Evolutionary conservation across 92 coral and sea anemone species (phyloP).

Genomic region (Meandrina meandrites): DNA sequence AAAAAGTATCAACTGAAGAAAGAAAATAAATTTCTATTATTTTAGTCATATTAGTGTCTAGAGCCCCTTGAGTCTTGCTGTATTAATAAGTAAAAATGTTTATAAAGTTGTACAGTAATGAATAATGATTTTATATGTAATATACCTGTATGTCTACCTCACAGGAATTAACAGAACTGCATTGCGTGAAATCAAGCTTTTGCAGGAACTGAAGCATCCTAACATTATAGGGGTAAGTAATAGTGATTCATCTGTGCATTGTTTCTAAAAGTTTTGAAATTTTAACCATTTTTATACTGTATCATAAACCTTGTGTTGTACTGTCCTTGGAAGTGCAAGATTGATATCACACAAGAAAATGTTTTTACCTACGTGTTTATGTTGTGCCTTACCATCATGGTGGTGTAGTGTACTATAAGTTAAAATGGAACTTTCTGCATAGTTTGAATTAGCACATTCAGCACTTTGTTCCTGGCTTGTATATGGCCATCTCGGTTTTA

Average conservation of each 20-base stretch:
- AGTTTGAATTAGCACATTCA: not conserved
- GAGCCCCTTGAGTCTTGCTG: not conserved
- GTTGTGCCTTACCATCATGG: no score
- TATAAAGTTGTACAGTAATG: not conserved
- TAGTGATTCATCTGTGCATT: not conserved
- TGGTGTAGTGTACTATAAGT: not conserved
- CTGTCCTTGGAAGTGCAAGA: no score
- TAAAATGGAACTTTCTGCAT: not conserved
- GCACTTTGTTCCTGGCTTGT: not conserved
- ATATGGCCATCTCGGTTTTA: no score
- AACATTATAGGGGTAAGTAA: constrained; percentile 91
- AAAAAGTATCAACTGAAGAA: not conserved
- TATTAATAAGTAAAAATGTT: not conserved
- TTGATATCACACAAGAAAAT: no score
- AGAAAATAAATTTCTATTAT: not conserved
- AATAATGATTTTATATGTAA: not conserved
- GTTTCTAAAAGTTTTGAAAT: not conserved
- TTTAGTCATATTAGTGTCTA: not conserved
- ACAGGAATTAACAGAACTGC: constrained; percentile 98
- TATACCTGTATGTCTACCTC: not conserved
- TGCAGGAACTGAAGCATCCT: constrained; percentile 88
- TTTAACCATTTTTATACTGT: not conserved
- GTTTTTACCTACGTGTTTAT: no score
- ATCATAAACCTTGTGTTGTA: no score
- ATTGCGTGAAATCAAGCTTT: constrained; percentile 87